Conservation (phyloP, 2,797 vertebrate genomes). For the Thaleichthys pacificus region DNA sequence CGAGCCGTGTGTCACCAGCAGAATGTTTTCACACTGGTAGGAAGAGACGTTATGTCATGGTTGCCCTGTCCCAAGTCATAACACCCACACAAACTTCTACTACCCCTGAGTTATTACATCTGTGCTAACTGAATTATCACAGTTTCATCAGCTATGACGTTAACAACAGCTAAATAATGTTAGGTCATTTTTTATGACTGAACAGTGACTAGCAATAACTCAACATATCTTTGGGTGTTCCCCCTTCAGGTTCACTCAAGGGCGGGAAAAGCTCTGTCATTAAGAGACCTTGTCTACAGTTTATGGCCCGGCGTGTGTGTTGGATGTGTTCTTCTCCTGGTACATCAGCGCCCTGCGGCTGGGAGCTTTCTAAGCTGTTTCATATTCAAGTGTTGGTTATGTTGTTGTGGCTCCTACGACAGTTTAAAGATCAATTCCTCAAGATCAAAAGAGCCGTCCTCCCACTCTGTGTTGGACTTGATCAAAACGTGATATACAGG, state of each 20-base stretch:
- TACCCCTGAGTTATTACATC: neutral
- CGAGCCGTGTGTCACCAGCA: too few species aligned
- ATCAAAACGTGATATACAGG: neutral
- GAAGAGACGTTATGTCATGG: too few species aligned
- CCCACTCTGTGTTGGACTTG: neutral
- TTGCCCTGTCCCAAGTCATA: neutral
- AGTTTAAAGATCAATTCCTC: neutral
- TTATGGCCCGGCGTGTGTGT: conserved; percentile 13
- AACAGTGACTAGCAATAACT: conserved; percentile 1
- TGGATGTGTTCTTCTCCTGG: conserved; percentile 15
- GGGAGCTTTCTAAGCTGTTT: too few species aligned
- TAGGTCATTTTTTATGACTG: conserved; percentile 2
- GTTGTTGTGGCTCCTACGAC: too few species aligned
- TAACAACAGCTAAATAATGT: neutral
- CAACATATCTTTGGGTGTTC: conserved; percentile 12
- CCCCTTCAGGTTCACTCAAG: neutral
- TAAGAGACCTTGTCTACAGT: conserved; percentile 7
- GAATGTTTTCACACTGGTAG: too few species aligned
- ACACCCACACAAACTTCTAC: neutral
- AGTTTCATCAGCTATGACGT: neutral
- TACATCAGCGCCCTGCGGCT: neutral
- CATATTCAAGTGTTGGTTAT: too few species aligned
- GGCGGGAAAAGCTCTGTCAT: neutral
- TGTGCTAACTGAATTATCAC: neutral
- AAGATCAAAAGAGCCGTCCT: neutral